Conservation (phyloP, 1,140 invertebrate species). For the Plectrocnemia conspersa region DNA sequence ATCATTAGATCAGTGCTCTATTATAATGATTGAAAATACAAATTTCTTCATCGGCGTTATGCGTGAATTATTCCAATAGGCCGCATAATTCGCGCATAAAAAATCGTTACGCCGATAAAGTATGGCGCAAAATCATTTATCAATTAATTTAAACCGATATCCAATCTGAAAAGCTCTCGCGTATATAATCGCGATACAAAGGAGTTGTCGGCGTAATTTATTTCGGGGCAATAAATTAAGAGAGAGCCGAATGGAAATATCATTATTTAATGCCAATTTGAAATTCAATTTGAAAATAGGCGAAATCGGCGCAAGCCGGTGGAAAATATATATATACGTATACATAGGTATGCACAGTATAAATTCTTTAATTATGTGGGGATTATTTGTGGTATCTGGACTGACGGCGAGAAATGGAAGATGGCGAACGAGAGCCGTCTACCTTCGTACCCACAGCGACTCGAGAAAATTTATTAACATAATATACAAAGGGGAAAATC, state of each 20-base stretch:
- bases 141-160: neutral
- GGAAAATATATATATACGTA: too few species aligned
- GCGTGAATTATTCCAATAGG: too few species aligned
- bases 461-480: too few species aligned
- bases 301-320: constrained; percentile 3
- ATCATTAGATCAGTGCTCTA: too few species aligned
- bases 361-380: constrained; percentile 32
- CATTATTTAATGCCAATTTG: constrained; percentile 31
- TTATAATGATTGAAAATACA: too few species aligned
- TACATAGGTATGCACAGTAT: neutral
- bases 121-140: neutral
- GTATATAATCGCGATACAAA: constrained; percentile 17
- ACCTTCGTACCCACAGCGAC: too few species aligned
- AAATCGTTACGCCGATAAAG: constrained; percentile 8
- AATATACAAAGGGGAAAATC: too few species aligned
- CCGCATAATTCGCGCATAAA: too few species aligned
- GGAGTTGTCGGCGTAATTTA: constrained; percentile 12
- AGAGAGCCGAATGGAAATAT: constrained; percentile 19
- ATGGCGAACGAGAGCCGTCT: too few species aligned
- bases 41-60: too few species aligned
- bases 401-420: neutral
- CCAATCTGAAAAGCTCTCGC: constrained; percentile 7
- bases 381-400: constrained; percentile 17
- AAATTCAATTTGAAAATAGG: constrained; percentile 31
- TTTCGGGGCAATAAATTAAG: constrained; percentile 29